These are phyloP conservation scores for Apeltes quadracus DNA, from an alignment of 2,113 vertebrate genomes.

Conservation along the genomic window DNA sequence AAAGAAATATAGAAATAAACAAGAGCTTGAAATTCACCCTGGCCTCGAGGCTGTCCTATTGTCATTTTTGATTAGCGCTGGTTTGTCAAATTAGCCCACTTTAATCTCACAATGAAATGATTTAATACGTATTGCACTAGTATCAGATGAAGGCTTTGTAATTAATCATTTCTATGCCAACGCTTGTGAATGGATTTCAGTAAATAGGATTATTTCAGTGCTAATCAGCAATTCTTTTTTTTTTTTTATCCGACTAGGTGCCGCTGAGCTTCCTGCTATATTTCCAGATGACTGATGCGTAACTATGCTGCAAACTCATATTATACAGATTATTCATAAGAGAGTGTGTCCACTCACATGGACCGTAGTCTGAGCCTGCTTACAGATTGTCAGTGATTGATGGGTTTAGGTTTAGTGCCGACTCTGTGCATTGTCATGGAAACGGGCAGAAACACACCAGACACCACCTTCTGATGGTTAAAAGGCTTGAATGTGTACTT, in stretches of 20 bases:
- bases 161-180: constrained; percentile 69
- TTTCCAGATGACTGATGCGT: constrained; percentile 59
- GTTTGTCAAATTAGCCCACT: constrained; percentile 70
- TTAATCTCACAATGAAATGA: constrained; percentile 70
- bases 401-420: constrained; percentile 24
- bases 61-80: constrained; percentile 71
- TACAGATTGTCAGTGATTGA: constrained; percentile 26
- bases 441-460: constrained; percentile 39
- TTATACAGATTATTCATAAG: constrained; percentile 1
- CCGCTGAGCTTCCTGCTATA: constrained; percentile 50
- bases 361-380: background rate
- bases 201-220: constrained; percentile 62
- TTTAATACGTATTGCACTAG: constrained; percentile 59
- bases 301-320: background rate
- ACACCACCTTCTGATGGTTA: constrained; percentile 38
- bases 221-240: constrained; percentile 71
- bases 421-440: constrained; percentile 49
- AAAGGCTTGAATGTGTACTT: constrained; percentile 13
- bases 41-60: constrained; percentile 55
- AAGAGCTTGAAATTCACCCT: background rate
- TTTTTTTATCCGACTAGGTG: constrained; percentile 47
- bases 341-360: constrained; percentile 11
- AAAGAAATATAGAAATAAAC: constrained; percentile 40
- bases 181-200: constrained; percentile 57
- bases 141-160: constrained; percentile 71